phyloP scores from a whole-genome alignment of 2,113 vertebrate species.

The Numida meleagris region DNA sequence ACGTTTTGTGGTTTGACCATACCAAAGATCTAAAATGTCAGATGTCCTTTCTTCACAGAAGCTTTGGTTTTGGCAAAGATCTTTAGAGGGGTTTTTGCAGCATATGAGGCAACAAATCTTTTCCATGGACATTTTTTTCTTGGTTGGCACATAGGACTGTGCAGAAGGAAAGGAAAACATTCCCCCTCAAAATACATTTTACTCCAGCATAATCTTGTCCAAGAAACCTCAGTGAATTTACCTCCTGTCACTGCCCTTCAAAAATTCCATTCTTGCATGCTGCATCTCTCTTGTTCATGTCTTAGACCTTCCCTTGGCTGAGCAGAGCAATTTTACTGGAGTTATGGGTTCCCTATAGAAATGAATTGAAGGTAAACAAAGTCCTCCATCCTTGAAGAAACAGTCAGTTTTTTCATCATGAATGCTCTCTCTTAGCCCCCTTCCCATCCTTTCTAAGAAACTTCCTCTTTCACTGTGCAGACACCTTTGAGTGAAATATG shows the following conservation, averaged over 20 bases:
- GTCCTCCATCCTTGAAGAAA: neutral
- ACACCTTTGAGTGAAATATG: neutral
- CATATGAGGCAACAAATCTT: neutral
- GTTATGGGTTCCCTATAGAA: neutral
- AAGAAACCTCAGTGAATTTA: neutral
- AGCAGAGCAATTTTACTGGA: neutral
- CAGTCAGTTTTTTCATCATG: neutral
- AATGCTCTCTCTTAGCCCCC: neutral
- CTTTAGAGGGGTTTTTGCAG: neutral
- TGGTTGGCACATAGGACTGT: neutral
- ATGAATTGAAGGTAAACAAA: neutral
- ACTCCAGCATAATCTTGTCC: neutral
- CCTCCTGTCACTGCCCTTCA: neutral
- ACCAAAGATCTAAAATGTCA: slow-evolving; percentile 14
- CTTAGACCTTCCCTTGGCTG: neutral
- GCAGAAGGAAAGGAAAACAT: neutral
- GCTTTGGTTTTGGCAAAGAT: slow-evolving; percentile 1
- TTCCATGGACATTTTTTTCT: neutral
- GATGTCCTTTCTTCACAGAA: neutral
- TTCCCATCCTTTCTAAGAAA: neutral
- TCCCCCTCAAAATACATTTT: neutral
- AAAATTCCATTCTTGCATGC: neutral
- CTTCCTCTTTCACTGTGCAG: neutral
- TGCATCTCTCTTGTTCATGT: neutral
- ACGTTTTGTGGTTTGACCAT: neutral